phyloP scores from a whole-genome alignment of 1,140 invertebrate genomes.

The Heterodera schachtii region DNA sequence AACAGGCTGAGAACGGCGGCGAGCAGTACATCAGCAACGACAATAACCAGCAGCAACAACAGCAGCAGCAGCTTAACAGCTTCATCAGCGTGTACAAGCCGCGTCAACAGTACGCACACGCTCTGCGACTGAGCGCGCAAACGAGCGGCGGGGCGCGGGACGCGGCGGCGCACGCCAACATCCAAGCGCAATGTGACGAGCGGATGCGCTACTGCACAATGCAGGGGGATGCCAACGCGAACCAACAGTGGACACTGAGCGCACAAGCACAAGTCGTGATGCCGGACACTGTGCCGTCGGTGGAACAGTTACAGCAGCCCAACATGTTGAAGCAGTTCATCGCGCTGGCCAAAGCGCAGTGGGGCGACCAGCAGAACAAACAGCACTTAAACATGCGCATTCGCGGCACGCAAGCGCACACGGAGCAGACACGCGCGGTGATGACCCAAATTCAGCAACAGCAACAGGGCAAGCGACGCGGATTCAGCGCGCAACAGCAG shows the following conservation, averaged over 20 bases:
- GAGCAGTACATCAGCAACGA: too few species aligned
- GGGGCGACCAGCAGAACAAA: slow-evolving; percentile 34
- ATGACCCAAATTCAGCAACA: neutral
- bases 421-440: neutral
- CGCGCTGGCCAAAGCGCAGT: slow-evolving; percentile 20
- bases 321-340: slow-evolving; percentile 14
- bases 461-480: neutral
- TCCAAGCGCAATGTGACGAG: slow-evolving; percentile 32
- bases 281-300: slow-evolving; percentile 30
- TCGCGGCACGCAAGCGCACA: slow-evolving; percentile 29
- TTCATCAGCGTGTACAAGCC: slow-evolving; percentile 25
- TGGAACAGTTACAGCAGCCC: slow-evolving; percentile 32
- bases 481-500: slow-evolving; percentile 17
- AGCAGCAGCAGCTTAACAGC: slow-evolving; percentile 13
- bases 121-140: slow-evolving; percentile 12
- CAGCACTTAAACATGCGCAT: slow-evolving; percentile 36
- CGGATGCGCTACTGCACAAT: slow-evolving; percentile 21
- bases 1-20: slow-evolving; percentile 2
- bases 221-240: slow-evolving; percentile 21
- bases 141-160: slow-evolving; percentile 21
- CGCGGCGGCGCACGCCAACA: slow-evolving; percentile 21
- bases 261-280: slow-evolving; percentile 38
- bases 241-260: slow-evolving; percentile 39
- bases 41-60: neutral
- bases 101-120: slow-evolving; percentile 22